Percentiles rank a stretch among this genome's conserved stretches.
Evolutionary conservation across 2,888 invertebrate species (phyloP).

Genomic region (Diploptera punctata): DNA sequence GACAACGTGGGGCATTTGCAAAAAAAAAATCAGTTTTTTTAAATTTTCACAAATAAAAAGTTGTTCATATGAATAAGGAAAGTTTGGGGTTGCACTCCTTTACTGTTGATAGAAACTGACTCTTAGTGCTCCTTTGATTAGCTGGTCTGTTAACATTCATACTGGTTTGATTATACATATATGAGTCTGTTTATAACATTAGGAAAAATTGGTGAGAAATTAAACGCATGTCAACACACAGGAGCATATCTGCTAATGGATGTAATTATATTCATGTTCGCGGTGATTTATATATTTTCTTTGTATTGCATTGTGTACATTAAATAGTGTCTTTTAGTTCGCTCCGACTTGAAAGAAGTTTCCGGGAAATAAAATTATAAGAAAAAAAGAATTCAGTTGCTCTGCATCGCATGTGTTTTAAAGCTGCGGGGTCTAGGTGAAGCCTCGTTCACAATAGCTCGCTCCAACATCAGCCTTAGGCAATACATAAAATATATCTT

Average conservation of each 20-base stretch:
- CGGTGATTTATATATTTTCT: not conserved
- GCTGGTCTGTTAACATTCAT: too few species aligned
- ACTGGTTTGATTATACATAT: too few species aligned
- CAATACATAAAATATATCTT: too few species aligned
- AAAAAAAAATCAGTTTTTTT: too few species aligned
- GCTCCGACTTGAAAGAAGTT: slow-evolving; percentile 30
- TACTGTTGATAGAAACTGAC: not conserved
- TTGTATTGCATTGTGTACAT: slow-evolving; percentile 10
- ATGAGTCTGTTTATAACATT: not conserved
- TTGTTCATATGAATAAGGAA: too few species aligned
- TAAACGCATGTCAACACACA: not conserved
- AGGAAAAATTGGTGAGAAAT: not conserved
- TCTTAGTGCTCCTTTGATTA: too few species aligned
- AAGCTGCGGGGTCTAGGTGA: slow-evolving; percentile 8
- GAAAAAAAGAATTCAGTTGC: slow-evolving; percentile 10
- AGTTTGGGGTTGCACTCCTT: not conserved
- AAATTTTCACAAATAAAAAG: too few species aligned
- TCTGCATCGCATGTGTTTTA: slow-evolving; percentile 10
- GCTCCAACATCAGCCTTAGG: too few species aligned
- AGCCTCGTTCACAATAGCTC: slow-evolving; percentile 15
- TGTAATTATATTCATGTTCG: not conserved
- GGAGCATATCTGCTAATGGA: not conserved
- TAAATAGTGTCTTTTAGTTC: slow-evolving; percentile 5
- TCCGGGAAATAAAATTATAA: slow-evolving; percentile 30
- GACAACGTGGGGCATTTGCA: too few species aligned